Evolutionary conservation across 2,888 invertebrate genomes (phyloP).

Genomic region (Hirtodrosophila trivittata): DNA sequence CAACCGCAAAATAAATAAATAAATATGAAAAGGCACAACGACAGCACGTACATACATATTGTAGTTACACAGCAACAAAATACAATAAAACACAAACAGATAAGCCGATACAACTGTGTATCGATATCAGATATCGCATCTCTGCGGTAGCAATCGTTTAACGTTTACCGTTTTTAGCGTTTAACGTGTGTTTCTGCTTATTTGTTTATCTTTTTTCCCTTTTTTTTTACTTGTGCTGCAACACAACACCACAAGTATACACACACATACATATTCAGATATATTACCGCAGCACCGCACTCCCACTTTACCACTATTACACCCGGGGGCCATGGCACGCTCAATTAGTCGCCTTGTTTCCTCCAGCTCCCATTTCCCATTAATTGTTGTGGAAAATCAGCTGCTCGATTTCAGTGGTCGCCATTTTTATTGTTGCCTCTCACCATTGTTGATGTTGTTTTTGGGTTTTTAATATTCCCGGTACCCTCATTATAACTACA

Average conservation of each 20-base stretch:
- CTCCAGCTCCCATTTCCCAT: slow-evolving; percentile 63
- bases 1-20: slow-evolving; percentile 58
- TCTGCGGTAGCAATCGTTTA: slow-evolving; percentile 66
- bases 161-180: slow-evolving; percentile 62
- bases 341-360: slow-evolving; percentile 52
- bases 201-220: slow-evolving; percentile 72
- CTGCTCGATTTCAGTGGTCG: slow-evolving; percentile 60
- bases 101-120: slow-evolving; percentile 43
- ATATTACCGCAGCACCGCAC: not conserved
- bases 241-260: slow-evolving; percentile 45
- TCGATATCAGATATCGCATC: slow-evolving; percentile 58
- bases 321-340: slow-evolving; percentile 22
- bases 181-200: slow-evolving; percentile 65
- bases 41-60: slow-evolving; percentile 33
- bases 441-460: slow-evolving; percentile 11
- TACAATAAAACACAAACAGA: slow-evolving; percentile 44
- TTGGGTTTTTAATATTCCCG: slow-evolving; percentile 35
- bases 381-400: slow-evolving; percentile 66
- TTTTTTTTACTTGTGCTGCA: slow-evolving; percentile 21
- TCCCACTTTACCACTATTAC: slow-evolving; percentile 2
- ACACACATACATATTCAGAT: slow-evolving; percentile 5
- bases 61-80: slow-evolving; percentile 33
- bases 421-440: slow-evolving; percentile 42
- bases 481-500: slow-evolving; percentile 3
- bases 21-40: slow-evolving; percentile 32